Base-by-base conservation (phyloP, 2,113 vertebrate species). In the Penelope pileata region DNA sequence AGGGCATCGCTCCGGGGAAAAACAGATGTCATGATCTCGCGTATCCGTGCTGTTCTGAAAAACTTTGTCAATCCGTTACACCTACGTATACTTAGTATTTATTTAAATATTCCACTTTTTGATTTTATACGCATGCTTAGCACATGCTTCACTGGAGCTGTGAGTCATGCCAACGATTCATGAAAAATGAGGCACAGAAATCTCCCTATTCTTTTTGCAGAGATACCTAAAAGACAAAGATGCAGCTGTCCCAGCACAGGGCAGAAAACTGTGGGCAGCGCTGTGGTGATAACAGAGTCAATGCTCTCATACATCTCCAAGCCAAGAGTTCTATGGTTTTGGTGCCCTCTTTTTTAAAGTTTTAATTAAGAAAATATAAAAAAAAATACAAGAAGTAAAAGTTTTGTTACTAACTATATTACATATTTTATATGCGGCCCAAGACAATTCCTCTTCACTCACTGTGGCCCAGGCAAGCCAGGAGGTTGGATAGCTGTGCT, bases 1-100 rank as follows among this genome's bases (percentile, higher is more conserved):
- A 77, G 81, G 80, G 2, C 6, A 16, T 42, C 32, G 18, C 36
- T 60, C 1, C 2, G 12, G 5, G 4, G 1, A 5, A 5, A 2
- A 42, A 16, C 34, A 16, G 15, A 43, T 88, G 76, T 82, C 12
- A 17, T 64, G 56, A n/a, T 76, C 43, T 82, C 40, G 56, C 16
- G 9, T 56, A 63, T 75, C 19, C 36, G 0, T 64, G 50, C 47
- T 53, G 27, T 69, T 89, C 10, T 11, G 51, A 12, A 76, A 38
- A 64, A 38, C 4, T 48, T 38, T 29, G 68, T 16, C 40, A 62
- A 47, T 82, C 24, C 42, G 21, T 60, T 84, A 16, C 32, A 60
- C 8, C 7, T 54, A 32, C 8, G 70, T 83, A 64, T 54, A 32
- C 8, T 75, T 83, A 64, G 12, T 45, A 48, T 76, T 79, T 87